A percentile compares a stretch with the other conserved stretches of the same genome.
Evolutionary conservation across 1,140 invertebrate species (phyloP).

Genomic region (Monomorium pharaonis): DNA sequence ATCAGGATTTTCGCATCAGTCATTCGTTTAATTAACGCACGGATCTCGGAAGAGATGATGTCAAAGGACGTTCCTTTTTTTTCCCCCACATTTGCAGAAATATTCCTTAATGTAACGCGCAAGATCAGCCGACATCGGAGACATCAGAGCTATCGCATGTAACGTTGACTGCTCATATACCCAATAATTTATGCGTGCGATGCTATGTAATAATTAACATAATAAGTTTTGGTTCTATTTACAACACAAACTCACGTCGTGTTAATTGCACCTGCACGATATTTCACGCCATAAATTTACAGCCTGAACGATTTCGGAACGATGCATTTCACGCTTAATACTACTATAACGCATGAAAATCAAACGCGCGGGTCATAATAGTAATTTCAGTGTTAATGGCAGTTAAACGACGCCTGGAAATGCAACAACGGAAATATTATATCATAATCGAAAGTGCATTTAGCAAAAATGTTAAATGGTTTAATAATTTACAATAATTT

Average conservation of each 20-base stretch:
- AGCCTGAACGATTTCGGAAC: slow-evolving; percentile 42
- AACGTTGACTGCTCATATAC: background rate
- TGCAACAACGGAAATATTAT: background rate
- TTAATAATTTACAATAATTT: background rate
- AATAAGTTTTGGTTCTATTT: slow-evolving; percentile 53
- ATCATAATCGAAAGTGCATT: background rate
- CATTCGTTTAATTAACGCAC: background rate
- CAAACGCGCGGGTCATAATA: slow-evolving; percentile 7
- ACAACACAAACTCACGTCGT: slow-evolving; percentile 40
- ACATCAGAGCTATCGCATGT: background rate
- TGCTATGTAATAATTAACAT: slow-evolving; percentile 51
- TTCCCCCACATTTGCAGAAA: too few relatives aligned
- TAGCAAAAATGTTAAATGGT: background rate
- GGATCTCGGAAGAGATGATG: background rate
- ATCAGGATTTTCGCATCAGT: slow-evolving; percentile 8
- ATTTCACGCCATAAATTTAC: slow-evolving; percentile 54
- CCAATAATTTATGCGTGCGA: slow-evolving; percentile 38
- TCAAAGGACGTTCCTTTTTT: background rate
- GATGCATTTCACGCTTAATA: slow-evolving; percentile 46
- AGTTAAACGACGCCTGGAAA: slow-evolving; percentile 1
- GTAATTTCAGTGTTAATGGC: slow-evolving; percentile 32
- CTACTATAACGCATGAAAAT: slow-evolving; percentile 10
- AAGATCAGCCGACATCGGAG: background rate
- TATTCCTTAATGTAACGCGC: background rate
- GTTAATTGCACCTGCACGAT: slow-evolving; percentile 54